Conservation (phyloP, 1,140 invertebrate genomes). For the Aphelinus certus region DNA sequence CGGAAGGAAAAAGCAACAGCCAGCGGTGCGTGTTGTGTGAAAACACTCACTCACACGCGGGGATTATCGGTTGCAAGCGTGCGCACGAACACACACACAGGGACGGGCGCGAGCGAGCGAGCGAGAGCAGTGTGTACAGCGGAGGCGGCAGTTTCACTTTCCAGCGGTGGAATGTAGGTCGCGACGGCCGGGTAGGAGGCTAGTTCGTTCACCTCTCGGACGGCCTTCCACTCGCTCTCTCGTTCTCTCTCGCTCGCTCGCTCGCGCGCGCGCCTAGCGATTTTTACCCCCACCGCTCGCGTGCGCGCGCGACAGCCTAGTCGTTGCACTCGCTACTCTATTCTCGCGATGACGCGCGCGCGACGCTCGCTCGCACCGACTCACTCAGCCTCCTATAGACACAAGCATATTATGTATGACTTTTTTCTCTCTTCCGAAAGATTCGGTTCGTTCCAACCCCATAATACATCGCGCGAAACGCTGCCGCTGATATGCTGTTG, state of each 20-base stretch:
- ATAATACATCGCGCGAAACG: too few species aligned
- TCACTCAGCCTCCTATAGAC: too few species aligned
- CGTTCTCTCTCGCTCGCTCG: constrained; percentile 16
- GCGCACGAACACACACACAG: background rate
- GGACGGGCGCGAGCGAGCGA: background rate
- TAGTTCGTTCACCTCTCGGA: constrained; percentile 64
- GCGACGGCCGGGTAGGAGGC: constrained; percentile 64
- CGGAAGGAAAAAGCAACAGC: constrained; percentile 6
- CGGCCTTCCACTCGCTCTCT: constrained; percentile 63
- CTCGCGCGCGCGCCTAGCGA: background rate
- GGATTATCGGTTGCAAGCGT: background rate
- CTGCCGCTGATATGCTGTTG: too few species aligned
- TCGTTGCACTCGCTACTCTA: background rate
- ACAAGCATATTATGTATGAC: too few species aligned
- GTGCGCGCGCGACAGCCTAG: background rate
- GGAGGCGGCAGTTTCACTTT: constrained; percentile 66
- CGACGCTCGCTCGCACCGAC: too few species aligned
- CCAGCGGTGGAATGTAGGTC: constrained; percentile 66
- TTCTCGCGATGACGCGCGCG: background rate
- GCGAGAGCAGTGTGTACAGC: constrained; percentile 11
- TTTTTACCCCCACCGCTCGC: background rate
- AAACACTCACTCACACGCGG: too few species aligned
- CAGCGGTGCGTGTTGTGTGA: too few species aligned
- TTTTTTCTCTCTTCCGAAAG: too few species aligned
- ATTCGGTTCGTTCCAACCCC: too few species aligned